Base-by-base conservation (phyloP, 2,113 vertebrate species). In the Tachuris rubrigastra region DNA sequence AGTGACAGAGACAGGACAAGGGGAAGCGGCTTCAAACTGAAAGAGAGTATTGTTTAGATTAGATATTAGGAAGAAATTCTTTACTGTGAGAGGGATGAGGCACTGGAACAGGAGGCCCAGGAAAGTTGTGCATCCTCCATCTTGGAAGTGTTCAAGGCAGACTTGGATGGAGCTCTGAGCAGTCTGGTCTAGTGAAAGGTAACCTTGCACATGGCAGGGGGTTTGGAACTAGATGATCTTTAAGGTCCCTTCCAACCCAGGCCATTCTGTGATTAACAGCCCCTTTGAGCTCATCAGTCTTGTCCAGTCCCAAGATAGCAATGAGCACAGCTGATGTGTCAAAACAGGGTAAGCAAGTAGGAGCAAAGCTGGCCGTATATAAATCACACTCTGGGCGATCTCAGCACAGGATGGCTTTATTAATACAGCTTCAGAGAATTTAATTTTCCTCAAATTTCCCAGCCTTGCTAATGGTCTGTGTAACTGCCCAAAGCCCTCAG, bases 301-400 rank as follows among this genome's bases (percentile, higher is more conserved):
- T 25, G 9, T 24, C n/a, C 42, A 16, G 14, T 82, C 11, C 31
- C 23, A 12, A 0, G 8, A 18, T 0, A 91, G 47, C 2, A 2
- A 30, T 22, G 56, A 44, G 27, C 1, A 1, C 39, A 42, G 39
- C 31, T 58, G 37, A 17, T 28, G 42, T 8, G 3, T 46, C 62
- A 16, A n/a, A 69, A 49, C 6, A 24, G 30, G 7, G 23, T 35
- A 37, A 84, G 30, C 17, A 68, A 83, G 66, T 2, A 55, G 53
- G 33, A 55, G 14, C 23, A 50, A 84, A 89, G 33, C 12, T 69
- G 58, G 8, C 49, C 0, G 0, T 39, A 2, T 25, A 15, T 23
- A 52, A 74, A 66, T 15, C 44, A 22, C 42, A 3, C 16, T 35
- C 18, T 30, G 59, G 37, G 3, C 7, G 68, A 10, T 75, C 65